These are phyloP conservation scores for Mellivora capensis DNA, from an alignment of 2,113 vertebrate species.

Conservation along the genomic window DNA sequence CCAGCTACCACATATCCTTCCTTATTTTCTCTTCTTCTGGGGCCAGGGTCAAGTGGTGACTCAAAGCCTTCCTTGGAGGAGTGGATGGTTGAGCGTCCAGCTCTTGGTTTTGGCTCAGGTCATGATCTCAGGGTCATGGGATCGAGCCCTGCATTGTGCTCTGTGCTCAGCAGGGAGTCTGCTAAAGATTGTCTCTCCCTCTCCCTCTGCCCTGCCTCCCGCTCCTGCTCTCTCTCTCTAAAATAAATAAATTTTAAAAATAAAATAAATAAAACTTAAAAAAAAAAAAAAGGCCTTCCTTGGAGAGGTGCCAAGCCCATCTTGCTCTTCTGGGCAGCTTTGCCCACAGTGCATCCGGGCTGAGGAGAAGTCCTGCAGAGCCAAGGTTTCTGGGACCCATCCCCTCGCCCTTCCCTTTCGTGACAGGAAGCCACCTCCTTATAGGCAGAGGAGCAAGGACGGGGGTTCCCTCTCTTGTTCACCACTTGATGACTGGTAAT, in stretches of 20 bases:
- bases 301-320: not conserved
- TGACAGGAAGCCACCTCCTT: not conserved
- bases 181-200: not conserved
- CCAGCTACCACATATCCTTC: not conserved
- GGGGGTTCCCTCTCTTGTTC: not conserved
- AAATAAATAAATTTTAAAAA: not conserved
- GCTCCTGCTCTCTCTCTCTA: not conserved
- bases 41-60: not conserved
- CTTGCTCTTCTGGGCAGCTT: not conserved
- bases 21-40: not conserved
- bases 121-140: not conserved
- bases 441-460: not conserved
- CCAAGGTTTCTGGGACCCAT: not conserved
- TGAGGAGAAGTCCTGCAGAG: too few species aligned
- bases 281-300: not conserved
- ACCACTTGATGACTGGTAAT: not conserved
- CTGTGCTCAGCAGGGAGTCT: not conserved
- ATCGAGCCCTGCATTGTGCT: not conserved
- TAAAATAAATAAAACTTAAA: not conserved
- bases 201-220: not conserved
- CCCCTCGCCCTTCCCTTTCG: not conserved
- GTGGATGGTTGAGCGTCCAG: not conserved
- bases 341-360: fast-evolving
- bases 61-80: not conserved
- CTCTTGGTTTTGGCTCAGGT: not conserved